Evolutionary conservation across 2,797 vertebrate genomes (phyloP).

Genomic region (Sebastes trivittatus): DNA sequence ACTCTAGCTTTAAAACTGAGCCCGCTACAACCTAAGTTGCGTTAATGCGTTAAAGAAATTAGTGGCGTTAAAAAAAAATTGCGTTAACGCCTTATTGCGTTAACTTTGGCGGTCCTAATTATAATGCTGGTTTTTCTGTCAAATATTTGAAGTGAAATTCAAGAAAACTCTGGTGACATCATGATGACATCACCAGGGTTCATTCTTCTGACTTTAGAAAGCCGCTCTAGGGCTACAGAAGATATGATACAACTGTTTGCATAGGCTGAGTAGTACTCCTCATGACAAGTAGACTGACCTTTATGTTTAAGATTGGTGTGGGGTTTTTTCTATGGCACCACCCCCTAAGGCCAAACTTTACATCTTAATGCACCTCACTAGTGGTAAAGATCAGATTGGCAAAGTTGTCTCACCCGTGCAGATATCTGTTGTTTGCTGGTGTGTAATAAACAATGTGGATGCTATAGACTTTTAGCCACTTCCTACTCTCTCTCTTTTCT

Average conservation of each 20-base stretch:
- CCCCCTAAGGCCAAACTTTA: not conserved
- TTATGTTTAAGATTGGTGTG: not conserved
- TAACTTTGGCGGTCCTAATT: no score
- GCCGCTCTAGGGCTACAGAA: not conserved
- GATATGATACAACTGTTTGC: not conserved
- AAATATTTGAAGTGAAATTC: not conserved
- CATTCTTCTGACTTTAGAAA: not conserved
- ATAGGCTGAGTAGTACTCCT: not conserved
- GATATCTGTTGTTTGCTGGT: not conserved
- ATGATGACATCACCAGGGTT: not conserved
- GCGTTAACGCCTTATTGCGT: fast-evolving
- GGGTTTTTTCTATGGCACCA: not conserved
- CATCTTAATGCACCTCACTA: not conserved
- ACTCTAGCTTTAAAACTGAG: no score
- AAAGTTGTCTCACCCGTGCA: not conserved
- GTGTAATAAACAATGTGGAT: not conserved
- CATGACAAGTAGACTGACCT: not conserved
- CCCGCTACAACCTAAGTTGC: no score
- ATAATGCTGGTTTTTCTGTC: not conserved
- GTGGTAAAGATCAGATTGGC: not conserved
- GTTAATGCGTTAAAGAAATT: no score
- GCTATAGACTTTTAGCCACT: not conserved
- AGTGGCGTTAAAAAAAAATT: no score
- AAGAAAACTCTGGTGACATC: not conserved
- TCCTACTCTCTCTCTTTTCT: not conserved